Conservation (phyloP, 2,888 invertebrate genomes). For the Rhagonycha lutea region DNA sequence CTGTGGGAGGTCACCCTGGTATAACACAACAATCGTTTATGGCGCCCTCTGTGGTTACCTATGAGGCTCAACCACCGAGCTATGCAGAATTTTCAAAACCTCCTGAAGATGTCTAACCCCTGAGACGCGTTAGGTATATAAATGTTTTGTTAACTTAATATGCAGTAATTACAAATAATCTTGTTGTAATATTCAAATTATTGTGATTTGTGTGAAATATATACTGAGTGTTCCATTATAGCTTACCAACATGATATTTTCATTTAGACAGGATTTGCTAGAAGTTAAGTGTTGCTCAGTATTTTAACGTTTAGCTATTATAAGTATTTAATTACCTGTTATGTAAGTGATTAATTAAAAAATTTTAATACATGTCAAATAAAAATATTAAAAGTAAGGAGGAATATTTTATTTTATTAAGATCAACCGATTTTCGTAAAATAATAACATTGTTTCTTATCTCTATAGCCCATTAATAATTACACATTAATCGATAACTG, state of each 20-base stretch:
- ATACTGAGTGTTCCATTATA: not conserved
- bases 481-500: no score
- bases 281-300: not conserved
- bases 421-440: no score
- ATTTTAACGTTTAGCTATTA: not conserved
- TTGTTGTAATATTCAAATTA: not conserved
- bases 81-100: constrained; percentile 9
- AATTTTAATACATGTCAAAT: no score
- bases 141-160: not conserved
- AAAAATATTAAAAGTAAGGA: no score
- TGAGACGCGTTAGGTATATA: not conserved
- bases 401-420: no score
- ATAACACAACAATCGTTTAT: constrained; percentile 8
- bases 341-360: no score
- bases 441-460: no score
- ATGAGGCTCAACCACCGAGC: constrained; percentile 17
- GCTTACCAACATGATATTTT: not conserved
- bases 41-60: constrained; percentile 13
- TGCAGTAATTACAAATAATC: not conserved
- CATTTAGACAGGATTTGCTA: not conserved
- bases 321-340: no score
- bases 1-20: constrained; percentile 18
- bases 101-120: constrained; percentile 11
- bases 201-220: not conserved
- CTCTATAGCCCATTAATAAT: no score